Percentiles rank a stretch among this genome's conserved stretches.
Conservation (phyloP, 2,888 invertebrate genomes). For the Acanthoscelides obtectus region DNA sequence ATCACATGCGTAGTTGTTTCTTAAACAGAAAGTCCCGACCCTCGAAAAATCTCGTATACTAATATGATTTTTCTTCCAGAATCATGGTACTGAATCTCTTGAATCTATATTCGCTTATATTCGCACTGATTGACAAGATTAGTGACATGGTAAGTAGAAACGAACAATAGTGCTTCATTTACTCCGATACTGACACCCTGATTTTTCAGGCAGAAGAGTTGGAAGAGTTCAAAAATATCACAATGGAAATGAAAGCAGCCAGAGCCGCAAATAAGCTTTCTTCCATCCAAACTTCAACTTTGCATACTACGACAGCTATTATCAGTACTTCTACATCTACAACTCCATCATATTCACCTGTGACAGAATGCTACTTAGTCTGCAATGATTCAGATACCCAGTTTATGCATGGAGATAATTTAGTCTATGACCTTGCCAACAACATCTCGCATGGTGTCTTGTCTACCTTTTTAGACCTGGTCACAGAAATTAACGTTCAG, state of each 20-base stretch:
- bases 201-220: constrained; percentile 51
- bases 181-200: constrained; percentile 17
- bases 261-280: neutral
- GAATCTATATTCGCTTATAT: constrained; percentile 90
- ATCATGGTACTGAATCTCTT: constrained; percentile 92
- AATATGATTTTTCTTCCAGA: constrained; percentile 53
- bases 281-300: neutral
- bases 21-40: no score
- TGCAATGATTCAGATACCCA: neutral
- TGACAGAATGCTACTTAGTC: neutral
- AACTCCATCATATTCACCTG: neutral
- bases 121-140: constrained; percentile 87
- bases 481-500: neutral
- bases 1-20: no score
- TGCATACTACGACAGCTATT: constrained; percentile 4
- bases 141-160: constrained; percentile 61
- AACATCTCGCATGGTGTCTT: neutral
- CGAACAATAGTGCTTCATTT: neutral
- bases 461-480: neutral
- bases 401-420: neutral
- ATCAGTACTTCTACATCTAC: constrained; percentile 7
- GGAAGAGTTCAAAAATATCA: constrained; percentile 49
- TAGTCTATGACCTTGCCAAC: neutral
- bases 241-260: constrained; percentile 14
- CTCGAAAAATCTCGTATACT: no score